phyloP scores from a whole-genome alignment of 2,888 invertebrate species.

The Ormyrus nitidulus region DNA sequence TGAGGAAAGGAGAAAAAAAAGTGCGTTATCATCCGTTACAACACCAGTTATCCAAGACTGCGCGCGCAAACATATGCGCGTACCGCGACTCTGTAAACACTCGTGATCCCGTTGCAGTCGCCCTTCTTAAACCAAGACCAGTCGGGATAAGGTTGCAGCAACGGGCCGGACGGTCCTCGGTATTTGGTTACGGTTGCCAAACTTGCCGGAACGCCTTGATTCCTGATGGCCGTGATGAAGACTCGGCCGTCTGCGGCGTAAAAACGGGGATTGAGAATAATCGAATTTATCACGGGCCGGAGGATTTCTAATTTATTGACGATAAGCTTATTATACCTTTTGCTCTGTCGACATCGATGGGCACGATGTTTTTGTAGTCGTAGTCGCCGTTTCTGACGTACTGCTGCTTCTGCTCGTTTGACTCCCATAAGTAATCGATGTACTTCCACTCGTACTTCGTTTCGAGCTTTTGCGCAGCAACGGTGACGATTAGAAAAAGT shows the following conservation, averaged over 20 bases:
- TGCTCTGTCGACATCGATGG: conserved; percentile 41
- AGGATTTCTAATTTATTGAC: too few relatives aligned
- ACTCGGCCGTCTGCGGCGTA: conserved; percentile 66
- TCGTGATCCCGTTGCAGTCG: conserved; percentile 82
- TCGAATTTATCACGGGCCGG: too few relatives aligned
- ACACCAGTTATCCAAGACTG: too few relatives aligned
- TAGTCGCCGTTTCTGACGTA: conserved; percentile 23
- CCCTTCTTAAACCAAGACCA: conserved; percentile 81
- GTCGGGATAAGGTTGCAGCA: conserved; percentile 79
- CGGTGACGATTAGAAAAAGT: too few relatives aligned
- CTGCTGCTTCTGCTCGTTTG: conserved; percentile 6
- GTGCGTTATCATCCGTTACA: too few relatives aligned
- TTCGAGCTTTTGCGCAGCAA: not conserved
- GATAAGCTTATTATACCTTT: conserved; percentile 2
- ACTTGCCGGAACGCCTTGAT: conserved; percentile 81
- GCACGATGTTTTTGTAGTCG: conserved; percentile 19
- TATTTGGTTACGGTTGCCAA: conserved; percentile 78
- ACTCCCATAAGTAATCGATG: conserved; percentile 40
- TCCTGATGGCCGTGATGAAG: conserved; percentile 82
- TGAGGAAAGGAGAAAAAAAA: not conserved
- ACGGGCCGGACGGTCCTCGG: conserved; percentile 74
- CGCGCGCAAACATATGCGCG: conserved; percentile 66
- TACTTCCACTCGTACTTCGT: conserved; percentile 59
- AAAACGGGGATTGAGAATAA: too few relatives aligned
- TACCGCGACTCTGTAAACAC: conserved; percentile 84